Evolutionary conservation across 2,113 vertebrate genomes (phyloP).

Genomic region (Agelaius tricolor): DNA sequence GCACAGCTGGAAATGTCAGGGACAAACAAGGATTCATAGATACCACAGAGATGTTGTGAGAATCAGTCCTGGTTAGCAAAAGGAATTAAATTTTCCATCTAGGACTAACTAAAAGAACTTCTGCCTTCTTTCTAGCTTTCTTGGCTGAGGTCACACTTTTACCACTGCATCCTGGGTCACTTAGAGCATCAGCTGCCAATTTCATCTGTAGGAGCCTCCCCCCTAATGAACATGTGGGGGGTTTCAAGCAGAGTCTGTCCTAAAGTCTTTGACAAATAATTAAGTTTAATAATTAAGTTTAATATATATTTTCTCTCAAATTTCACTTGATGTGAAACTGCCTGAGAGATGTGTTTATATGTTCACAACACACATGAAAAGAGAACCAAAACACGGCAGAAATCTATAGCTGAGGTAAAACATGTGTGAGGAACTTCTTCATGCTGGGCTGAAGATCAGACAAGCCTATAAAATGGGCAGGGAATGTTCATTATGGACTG

Average conservation of each 20-base stretch:
- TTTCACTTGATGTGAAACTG: not conserved
- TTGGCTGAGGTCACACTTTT: not conserved
- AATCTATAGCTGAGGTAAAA: not conserved
- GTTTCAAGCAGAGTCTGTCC: not conserved
- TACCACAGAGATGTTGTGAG: not conserved
- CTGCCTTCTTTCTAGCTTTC: not conserved
- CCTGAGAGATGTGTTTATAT: not conserved
- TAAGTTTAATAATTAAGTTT: not conserved
- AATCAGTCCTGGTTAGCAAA: not conserved
- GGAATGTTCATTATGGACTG: not conserved
- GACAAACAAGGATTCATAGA: not conserved
- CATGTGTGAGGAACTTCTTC: not conserved
- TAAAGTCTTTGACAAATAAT: not conserved
- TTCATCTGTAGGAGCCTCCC: not conserved
- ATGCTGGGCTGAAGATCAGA: conserved; percentile 8
- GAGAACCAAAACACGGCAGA: not conserved
- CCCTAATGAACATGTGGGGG: not conserved
- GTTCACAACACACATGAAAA: not conserved
- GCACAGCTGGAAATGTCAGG: not conserved
- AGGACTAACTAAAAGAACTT: not conserved
- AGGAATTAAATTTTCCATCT: not conserved
- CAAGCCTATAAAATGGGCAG: not conserved
- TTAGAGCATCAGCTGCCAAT: not conserved
- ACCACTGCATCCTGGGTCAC: not conserved
- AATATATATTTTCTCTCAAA: not conserved